A percentile compares a stretch with the other conserved stretches of the same genome.
Evolutionary conservation across 2,888 invertebrate genomes (phyloP).

Genomic region (Nomada lathburiana): DNA sequence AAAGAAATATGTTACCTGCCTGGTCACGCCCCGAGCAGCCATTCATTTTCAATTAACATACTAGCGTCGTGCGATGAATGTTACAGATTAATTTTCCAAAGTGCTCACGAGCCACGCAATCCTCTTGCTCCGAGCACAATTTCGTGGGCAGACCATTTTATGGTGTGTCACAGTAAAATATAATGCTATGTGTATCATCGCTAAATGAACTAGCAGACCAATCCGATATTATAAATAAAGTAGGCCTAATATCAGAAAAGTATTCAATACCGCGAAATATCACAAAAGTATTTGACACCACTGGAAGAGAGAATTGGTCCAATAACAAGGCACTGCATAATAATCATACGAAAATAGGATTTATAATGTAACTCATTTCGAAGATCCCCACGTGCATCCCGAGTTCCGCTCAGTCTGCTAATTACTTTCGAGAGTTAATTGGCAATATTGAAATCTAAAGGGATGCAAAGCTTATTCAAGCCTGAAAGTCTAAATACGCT

Average conservation of each 20-base stretch:
- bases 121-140: background rate
- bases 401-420: background rate
- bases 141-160: background rate
- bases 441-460: background rate
- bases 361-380: background rate
- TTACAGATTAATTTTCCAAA: constrained; percentile 1
- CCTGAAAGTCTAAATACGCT: background rate
- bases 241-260: too few species aligned
- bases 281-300: too few species aligned
- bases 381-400: background rate
- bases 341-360: too few species aligned
- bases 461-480: background rate
- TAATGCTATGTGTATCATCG: too few species aligned
- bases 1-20: background rate
- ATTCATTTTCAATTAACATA: constrained; percentile 22
- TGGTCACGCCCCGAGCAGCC: background rate
- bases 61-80: background rate
- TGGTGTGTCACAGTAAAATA: too few species aligned
- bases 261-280: too few species aligned
- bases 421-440: background rate
- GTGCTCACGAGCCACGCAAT: background rate
- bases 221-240: too few species aligned
- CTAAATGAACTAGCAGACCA: too few species aligned
- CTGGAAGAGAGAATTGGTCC: too few species aligned
- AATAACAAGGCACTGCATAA: too few species aligned